Conservation (phyloP, 1,140 invertebrate species). For the Aethina tumida region DNA sequence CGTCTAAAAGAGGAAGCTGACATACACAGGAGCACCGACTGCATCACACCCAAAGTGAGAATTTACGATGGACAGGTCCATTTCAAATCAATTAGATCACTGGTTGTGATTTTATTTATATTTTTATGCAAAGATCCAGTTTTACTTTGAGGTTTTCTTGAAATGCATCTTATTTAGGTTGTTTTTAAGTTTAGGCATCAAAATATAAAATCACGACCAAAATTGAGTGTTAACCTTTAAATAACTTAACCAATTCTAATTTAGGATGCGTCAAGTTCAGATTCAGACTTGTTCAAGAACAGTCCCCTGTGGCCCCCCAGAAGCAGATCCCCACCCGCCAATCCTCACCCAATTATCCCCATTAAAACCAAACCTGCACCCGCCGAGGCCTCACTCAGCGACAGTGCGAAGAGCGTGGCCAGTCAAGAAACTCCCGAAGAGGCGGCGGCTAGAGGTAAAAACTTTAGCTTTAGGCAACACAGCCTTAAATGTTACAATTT, state of each 20-base stretch:
- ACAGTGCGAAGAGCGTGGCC: slow-evolving; percentile 43
- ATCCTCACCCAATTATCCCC: slow-evolving; percentile 20
- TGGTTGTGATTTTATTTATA: no score
- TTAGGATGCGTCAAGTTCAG: slow-evolving; percentile 44
- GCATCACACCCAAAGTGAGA: slow-evolving; percentile 51
- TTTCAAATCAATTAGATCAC: no score
- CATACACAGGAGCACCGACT: slow-evolving; percentile 56
- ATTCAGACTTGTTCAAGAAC: slow-evolving; percentile 46
- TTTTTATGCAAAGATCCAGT: no score
- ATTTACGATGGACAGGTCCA: background rate
- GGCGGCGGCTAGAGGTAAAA: slow-evolving; percentile 12
- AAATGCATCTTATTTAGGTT: slow-evolving; percentile 1
- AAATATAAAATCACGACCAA: background rate
- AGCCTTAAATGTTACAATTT: slow-evolving; percentile 11
- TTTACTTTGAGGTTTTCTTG: no score
- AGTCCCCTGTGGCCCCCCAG: slow-evolving; percentile 33
- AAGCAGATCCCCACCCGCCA: slow-evolving; percentile 24
- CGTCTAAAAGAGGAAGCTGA: slow-evolving; percentile 43
- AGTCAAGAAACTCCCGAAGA: slow-evolving; percentile 44
- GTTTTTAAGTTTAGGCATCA: background rate
- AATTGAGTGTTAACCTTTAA: background rate
- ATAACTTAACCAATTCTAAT: no score
- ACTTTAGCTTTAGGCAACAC: background rate
- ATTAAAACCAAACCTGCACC: slow-evolving; percentile 19
- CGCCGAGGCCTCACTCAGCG: slow-evolving; percentile 36